Conservation (phyloP, 2,797 vertebrate genomes). For the Lepus townsendii region DNA sequence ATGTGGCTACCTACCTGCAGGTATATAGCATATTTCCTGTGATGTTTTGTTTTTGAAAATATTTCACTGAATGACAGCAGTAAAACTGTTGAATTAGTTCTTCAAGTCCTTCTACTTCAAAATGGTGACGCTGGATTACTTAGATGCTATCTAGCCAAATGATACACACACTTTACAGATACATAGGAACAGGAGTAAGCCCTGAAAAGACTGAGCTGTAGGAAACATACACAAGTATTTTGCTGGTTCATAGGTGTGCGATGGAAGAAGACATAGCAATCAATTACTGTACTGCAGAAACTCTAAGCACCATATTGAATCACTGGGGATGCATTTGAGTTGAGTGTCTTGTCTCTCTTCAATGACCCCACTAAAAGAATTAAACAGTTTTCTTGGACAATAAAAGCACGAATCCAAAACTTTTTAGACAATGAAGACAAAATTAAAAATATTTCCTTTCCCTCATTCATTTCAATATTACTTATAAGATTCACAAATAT, state of each 20-base stretch:
- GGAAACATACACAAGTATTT: not conserved
- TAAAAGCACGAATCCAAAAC: not conserved
- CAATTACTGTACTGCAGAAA: not conserved
- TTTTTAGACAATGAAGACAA: slow-evolving; percentile 34
- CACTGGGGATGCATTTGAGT: not conserved
- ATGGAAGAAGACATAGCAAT: not conserved
- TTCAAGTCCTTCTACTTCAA: not conserved
- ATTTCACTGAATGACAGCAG: not conserved
- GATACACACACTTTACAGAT: slow-evolving; percentile 1
- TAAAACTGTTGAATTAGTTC: not conserved
- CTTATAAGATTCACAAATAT: not conserved
- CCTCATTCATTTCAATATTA: not conserved
- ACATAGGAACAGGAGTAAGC: not conserved
- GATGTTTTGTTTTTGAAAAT: not conserved
- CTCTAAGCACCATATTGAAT: not conserved
- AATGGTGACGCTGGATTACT: not conserved
- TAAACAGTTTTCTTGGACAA: not conserved
- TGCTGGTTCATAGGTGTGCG: not conserved
- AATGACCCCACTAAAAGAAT: not conserved
- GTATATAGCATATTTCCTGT: not conserved
- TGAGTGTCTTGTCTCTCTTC: not conserved
- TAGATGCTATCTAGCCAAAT: not conserved
- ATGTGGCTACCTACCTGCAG: not conserved
- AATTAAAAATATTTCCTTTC: slow-evolving; percentile 27
- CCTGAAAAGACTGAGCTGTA: not conserved